These are phyloP conservation scores for Chitala chitala DNA, from an alignment of 2,113 vertebrate species.

Conservation along the genomic window DNA sequence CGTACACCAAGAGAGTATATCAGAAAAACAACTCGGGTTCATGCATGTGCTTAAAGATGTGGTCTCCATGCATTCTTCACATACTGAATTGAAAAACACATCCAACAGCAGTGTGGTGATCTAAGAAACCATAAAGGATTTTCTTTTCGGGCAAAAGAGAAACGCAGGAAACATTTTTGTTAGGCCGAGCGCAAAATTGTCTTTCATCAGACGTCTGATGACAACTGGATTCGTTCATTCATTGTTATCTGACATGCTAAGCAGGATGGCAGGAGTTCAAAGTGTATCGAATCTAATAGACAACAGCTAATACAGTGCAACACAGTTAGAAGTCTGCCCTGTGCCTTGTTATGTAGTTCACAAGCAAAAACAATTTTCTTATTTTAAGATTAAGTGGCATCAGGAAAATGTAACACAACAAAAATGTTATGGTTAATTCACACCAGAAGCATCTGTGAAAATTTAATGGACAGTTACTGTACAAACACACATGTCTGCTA, in stretches of 20 bases:
- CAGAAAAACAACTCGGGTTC: conserved; percentile 30
- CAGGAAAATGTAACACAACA: no score
- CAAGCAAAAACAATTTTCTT: no score
- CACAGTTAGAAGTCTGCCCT: no score
- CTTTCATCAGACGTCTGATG: conserved; percentile 35
- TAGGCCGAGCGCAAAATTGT: background rate
- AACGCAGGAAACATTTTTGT: conserved; percentile 29
- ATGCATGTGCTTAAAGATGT: conserved; percentile 23
- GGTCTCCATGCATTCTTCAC: conserved; percentile 28
- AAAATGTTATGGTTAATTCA: no score
- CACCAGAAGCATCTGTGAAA: no score
- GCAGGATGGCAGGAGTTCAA: background rate
- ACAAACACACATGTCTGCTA: no score
- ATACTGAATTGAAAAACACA: conserved; percentile 40
- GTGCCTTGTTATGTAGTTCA: no score
- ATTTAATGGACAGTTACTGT: no score
- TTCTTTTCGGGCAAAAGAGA: conserved; percentile 20
- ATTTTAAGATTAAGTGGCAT: no score
- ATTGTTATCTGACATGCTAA: background rate
- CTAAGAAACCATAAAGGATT: conserved; percentile 23
- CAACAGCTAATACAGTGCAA: no score
- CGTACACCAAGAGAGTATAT: conserved; percentile 32
- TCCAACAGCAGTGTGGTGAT: conserved; percentile 28
- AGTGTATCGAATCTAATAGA: no score
- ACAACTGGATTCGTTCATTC: conserved; percentile 30